Conservation (phyloP, 92 coral and sea anemone genomes). For the Phenganax stokvisi region DNA sequence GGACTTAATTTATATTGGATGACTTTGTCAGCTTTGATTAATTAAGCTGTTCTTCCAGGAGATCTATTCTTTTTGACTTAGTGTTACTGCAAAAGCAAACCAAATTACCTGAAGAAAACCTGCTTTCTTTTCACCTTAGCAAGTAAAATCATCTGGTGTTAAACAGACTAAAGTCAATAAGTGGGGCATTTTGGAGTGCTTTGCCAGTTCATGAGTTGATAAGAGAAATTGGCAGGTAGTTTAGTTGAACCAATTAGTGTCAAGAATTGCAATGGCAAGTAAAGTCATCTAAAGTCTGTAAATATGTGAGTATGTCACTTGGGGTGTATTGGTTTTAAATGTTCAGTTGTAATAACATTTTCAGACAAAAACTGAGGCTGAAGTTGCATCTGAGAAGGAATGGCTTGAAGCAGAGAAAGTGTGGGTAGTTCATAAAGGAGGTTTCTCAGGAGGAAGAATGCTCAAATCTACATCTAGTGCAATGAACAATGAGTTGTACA, state of each 20-base stretch:
- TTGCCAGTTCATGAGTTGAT: no score
- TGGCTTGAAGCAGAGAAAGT: slow-evolving; percentile 98
- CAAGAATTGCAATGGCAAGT: neutral
- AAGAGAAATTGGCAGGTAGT: neutral
- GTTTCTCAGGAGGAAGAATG: slow-evolving; percentile 92
- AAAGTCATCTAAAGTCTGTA: neutral
- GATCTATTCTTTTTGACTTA: no score
- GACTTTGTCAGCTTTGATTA: no score
- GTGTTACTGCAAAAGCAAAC: no score
- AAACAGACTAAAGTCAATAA: no score
- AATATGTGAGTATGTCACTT: neutral
- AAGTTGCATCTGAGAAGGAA: slow-evolving; percentile 84
- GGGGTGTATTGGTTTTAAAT: neutral
- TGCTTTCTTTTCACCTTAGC: no score
- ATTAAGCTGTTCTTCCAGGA: no score
- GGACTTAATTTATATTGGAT: no score
- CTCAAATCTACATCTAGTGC: slow-evolving; percentile 54
- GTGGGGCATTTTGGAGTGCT: no score
- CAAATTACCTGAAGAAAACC: no score
- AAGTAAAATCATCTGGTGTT: no score
- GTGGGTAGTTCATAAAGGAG: slow-evolving; percentile 98
- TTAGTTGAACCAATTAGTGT: neutral
- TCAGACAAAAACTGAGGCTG: slow-evolving; percentile 88
- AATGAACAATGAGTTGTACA: neutral
- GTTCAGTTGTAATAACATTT: neutral